Percentiles rank a stretch among this genome's conserved stretches.
These are phyloP conservation scores for Serripes groenlandicus DNA, from an alignment of 2,888 invertebrate genomes.

Conservation along the genomic window DNA sequence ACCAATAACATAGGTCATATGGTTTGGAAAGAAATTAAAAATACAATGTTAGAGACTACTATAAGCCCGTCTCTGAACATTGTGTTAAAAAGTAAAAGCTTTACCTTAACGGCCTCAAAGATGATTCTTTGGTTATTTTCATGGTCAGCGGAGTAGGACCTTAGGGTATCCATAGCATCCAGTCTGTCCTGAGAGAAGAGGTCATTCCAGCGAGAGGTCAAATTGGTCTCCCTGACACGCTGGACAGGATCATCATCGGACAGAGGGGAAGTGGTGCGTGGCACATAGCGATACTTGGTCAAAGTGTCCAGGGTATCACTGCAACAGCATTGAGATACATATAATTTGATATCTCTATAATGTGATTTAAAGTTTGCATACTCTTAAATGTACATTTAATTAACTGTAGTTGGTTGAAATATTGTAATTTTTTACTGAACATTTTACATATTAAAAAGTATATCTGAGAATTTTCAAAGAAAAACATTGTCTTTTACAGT, in stretches of 20 bases:
- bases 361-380: too few relatives aligned
- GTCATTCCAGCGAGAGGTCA: constrained; percentile 85
- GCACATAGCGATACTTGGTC: constrained; percentile 76
- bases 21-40: too few relatives aligned
- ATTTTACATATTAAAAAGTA: neutral
- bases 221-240: constrained; percentile 84
- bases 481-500: neutral
- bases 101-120: constrained; percentile 84
- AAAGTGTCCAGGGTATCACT: constrained; percentile 72
- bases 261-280: constrained; percentile 82
- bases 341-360: too few relatives aligned
- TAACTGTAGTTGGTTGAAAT: too few relatives aligned
- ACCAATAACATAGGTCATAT: neutral
- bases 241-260: constrained; percentile 84
- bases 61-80: too few relatives aligned
- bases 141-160: constrained; percentile 84
- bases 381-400: too few relatives aligned
- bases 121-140: constrained; percentile 86
- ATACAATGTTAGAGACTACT: too few relatives aligned
- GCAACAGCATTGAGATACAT: too few relatives aligned
- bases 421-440: too few relatives aligned
- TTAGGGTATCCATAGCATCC: constrained; percentile 85
- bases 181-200: constrained; percentile 85
- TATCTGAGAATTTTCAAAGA: neutral
- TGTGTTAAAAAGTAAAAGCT: too few relatives aligned